Evolutionary conservation across 1,140 invertebrate species (phyloP), one percentile per base, ranked within the genome.

Genomic region (Polyergus mexicanus): DNA sequence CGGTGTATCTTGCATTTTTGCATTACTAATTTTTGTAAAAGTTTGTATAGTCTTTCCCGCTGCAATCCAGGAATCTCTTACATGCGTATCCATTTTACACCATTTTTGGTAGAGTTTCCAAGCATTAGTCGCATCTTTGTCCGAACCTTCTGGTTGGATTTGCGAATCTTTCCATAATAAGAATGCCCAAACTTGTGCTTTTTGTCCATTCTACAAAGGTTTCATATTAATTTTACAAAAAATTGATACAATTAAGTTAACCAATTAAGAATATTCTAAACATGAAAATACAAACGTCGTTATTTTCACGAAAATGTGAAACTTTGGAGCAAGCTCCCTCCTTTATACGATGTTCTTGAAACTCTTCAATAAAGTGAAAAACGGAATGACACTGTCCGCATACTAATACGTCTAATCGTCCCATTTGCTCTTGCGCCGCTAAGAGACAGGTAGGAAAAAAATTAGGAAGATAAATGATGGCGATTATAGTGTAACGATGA

Each of bases 161-260:
- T 96, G 96, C 8, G 96, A 96, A 91, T 96, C 96, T 92, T 98
- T 98, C 97, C 97, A 98, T 35, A 98, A 90, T 13, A 98, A 95
- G 93, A 98, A 98, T 63, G 97, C 97, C 97, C 97, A 98, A 2
- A 98, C 97, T 95, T 97, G 97, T 16, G 97, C 97, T 94, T 97
- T 98, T 76, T 96, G 96, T 94, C 98, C 97, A 93, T 96, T 96
- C 96, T 97, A 86, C 2, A 94, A 92, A 16, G 22, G 22, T 80
- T 56, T 74, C n/a, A 54, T 19, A 63, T 25, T 13, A 63, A 22
- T 44, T 16, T 63, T 28, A 8, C 3, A 25, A 11, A 58, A 51
- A 47, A 63, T 11, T 10, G 10, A 11, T 66, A 22, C 16, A 65
- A 41, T 19, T 35, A 51, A 51, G 0, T 13, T 51, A 51, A 11